Conservation (phyloP, 2,888 invertebrate species). For the Clostera curtula region DNA sequence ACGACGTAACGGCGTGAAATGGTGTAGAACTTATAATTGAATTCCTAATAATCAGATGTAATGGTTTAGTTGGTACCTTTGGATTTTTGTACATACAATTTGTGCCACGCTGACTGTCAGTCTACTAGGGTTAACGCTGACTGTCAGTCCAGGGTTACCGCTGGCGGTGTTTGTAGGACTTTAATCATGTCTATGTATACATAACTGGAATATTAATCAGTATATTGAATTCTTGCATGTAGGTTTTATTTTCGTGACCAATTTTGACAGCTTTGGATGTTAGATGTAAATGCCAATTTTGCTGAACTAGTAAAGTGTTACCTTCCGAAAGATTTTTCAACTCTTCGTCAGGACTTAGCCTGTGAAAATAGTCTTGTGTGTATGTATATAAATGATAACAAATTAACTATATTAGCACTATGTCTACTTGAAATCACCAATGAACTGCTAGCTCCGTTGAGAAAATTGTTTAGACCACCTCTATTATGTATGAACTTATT, state of each 20-base stretch:
- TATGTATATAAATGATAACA: slow-evolving; percentile 51
- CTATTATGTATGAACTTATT: slow-evolving; percentile 61
- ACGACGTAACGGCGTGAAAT: slow-evolving; percentile 41
- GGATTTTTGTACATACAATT: slow-evolving; percentile 19
- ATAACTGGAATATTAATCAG: slow-evolving; percentile 21
- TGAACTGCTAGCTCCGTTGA: slow-evolving; percentile 50
- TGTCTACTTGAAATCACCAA: slow-evolving; percentile 56
- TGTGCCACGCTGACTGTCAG: slow-evolving; percentile 8
- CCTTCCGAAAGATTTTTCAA: no score
- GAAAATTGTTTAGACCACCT: slow-evolving; percentile 53
- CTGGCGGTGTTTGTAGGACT: slow-evolving; percentile 49
- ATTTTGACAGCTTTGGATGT: slow-evolving; percentile 35
- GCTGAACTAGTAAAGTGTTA: slow-evolving; percentile 11
- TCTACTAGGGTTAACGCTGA: neutral
- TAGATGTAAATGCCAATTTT: slow-evolving; percentile 14
- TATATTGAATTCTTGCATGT: slow-evolving; percentile 31
- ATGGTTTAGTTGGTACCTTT: slow-evolving; percentile 12
- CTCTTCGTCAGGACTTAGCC: slow-evolving; percentile 36
- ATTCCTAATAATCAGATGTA: slow-evolving; percentile 26
- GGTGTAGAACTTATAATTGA: slow-evolving; percentile 34
- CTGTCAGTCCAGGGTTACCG: slow-evolving; percentile 30
- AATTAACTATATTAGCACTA: slow-evolving; percentile 48
- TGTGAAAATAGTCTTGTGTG: slow-evolving; percentile 43
- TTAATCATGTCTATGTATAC: slow-evolving; percentile 33
- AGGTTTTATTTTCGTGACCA: slow-evolving; percentile 30